Percentiles rank a stretch among this genome's conserved stretches.
phyloP scores from a whole-genome alignment of 2,888 invertebrate species.

The Sarcophaga caerulescens region DNA sequence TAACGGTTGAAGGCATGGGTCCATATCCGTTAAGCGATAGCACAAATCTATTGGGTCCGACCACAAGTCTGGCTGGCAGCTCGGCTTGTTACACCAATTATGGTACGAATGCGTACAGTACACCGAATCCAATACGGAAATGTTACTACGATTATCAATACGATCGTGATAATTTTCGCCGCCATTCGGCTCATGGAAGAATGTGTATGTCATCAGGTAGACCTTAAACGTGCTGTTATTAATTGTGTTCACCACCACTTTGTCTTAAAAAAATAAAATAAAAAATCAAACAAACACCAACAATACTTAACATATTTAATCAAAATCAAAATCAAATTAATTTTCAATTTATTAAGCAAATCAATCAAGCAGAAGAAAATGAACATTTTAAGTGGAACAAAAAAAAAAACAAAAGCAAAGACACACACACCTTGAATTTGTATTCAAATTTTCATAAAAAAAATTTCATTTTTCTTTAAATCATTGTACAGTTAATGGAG shows the following conservation, averaged over 20 bases:
- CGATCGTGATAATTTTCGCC: conserved; percentile 80
- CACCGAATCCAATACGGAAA: conserved; percentile 81
- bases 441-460: conserved; percentile 16
- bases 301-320: not conserved
- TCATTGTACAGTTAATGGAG: conserved; percentile 48
- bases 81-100: conserved; percentile 81
- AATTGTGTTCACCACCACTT: conserved; percentile 22
- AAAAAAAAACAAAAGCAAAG: not conserved
- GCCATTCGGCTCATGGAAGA: conserved; percentile 81
- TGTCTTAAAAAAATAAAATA: not conserved
- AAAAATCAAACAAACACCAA: not conserved
- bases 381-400: conserved; percentile 52
- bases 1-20: conserved; percentile 82
- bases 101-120: conserved; percentile 80
- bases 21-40: conserved; percentile 82
- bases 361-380: conserved; percentile 73
- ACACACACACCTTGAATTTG: conserved; percentile 36
- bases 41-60: conserved; percentile 81
- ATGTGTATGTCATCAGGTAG: conserved; percentile 80
- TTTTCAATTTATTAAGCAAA: conserved; percentile 65
- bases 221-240: conserved; percentile 60
- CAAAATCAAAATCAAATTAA: not conserved
- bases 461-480: conserved; percentile 4
- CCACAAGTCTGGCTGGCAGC: conserved; percentile 77
- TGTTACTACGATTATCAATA: conserved; percentile 80